These are phyloP conservation scores for Cricetomys ansorgei DNA, from an alignment of 2,113 vertebrate genomes.

Conservation along the genomic window DNA sequence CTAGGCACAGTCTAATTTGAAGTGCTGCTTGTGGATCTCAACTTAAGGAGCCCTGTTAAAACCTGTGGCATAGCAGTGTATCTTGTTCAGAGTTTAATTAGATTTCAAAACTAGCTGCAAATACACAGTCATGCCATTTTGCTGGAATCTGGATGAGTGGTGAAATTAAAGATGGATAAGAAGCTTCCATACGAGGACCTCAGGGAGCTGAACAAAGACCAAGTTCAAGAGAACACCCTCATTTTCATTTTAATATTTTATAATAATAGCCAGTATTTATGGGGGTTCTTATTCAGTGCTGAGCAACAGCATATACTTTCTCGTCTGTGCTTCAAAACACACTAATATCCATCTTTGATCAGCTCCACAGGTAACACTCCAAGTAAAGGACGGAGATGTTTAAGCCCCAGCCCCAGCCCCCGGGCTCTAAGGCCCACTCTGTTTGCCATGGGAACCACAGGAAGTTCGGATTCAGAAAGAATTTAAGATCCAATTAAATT, in stretches of 20 bases:
- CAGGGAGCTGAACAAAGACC: neutral
- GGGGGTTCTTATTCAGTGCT: constrained; percentile 9
- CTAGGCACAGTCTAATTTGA: constrained; percentile 74
- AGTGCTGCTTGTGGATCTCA: constrained; percentile 67
- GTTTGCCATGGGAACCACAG: neutral
- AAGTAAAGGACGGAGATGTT: neutral
- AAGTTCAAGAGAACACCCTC: constrained; percentile 17
- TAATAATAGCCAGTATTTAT: neutral
- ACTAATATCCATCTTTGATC: neutral
- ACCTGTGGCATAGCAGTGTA: constrained; percentile 75
- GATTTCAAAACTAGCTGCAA: constrained; percentile 74
- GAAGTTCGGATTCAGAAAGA: neutral
- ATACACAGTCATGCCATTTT: constrained; percentile 70
- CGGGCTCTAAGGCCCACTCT: neutral
- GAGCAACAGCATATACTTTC: neutral
- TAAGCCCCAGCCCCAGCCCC: neutral
- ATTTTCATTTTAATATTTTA: constrained; percentile 66
- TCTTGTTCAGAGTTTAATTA: constrained; percentile 82
- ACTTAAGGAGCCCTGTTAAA: constrained; percentile 78
- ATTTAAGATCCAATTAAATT: neutral
- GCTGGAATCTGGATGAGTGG: constrained; percentile 56
- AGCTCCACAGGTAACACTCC: neutral
- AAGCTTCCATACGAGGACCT: neutral
- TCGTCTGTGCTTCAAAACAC: neutral
- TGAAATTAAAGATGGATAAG: constrained; percentile 59